Evolutionary conservation across 2,113 vertebrate species (phyloP), one percentile per base, ranked within the genome.

Genomic region (Anoura caudifer): DNA sequence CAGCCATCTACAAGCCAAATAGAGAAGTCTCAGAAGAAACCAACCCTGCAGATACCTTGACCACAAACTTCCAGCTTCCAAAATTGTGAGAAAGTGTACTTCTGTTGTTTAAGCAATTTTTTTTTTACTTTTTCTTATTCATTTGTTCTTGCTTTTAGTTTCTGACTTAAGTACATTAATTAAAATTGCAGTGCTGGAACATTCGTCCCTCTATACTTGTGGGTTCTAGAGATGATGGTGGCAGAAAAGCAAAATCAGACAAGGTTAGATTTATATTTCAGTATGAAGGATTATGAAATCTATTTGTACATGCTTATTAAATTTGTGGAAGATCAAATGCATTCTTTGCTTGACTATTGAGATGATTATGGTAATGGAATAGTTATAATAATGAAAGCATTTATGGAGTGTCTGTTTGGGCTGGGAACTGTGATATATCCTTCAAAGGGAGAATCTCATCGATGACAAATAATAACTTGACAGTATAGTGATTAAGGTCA

Each of bases 121-220:
- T 59, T 59, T 56, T 56, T 91, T 75, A 28, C 41, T 94, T 95
- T 87, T 95, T 24, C 50, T 77, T 95, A 70, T 85, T 95, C 67
- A 92, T 92, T 95, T 92, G 56, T 88, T 86, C 54, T 79, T 94
- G 50, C 65, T 50, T 93, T 87, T 82, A 67, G 16, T 80, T 91
- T 95, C 65, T 85, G 87, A 41, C 38, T 86, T 87, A 72, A 38
- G 52, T 52, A 81, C 13, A 33, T 84, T 81, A 83, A 61, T 77
- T 87, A 52, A 59, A 75, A 77, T 41, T 77, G 3, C 2, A n/a
- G 28, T 65, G 24, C 6, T 13, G 86, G 6, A 47, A 17, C 31
- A 24, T 94, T 77, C 4, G 17, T 59, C 47, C 54, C 28, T 63
- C 54, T 70, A 41, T 4, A 70, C 28, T 41, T 85, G 19, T 61